Percentiles rank a stretch among this genome's conserved stretches.
Conservation (phyloP, 92 coral and sea anemone species). For the Scolanthus callimorphus region DNA sequence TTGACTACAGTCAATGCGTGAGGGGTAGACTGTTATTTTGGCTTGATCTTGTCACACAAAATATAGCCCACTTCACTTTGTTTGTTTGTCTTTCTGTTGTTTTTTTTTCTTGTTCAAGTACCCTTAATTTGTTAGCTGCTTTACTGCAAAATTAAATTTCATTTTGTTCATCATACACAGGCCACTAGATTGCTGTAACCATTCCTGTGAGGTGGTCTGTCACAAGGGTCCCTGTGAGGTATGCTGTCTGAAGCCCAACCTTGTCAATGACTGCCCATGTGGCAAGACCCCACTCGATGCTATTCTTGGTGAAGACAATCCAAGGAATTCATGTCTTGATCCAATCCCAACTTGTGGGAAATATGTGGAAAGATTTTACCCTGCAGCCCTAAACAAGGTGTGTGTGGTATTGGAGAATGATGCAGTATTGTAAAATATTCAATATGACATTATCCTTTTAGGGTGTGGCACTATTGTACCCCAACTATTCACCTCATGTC, state of each 20-base stretch:
- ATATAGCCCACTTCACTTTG: too few relatives aligned
- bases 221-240: slow-evolving; percentile 61
- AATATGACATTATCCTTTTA: too few relatives aligned
- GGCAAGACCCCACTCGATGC: slow-evolving; percentile 64
- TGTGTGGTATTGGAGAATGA: too few relatives aligned
- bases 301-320: slow-evolving; percentile 52
- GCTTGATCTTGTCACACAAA: too few relatives aligned
- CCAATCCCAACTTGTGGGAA: slow-evolving; percentile 79
- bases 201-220: slow-evolving; percentile 70
- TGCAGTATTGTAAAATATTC: too few relatives aligned
- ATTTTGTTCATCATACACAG: too few relatives aligned
- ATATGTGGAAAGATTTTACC: slow-evolving; percentile 67
- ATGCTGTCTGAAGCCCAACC: slow-evolving; percentile 73
- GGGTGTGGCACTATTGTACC: too few relatives aligned
- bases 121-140: too few relatives aligned
- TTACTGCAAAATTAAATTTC: too few relatives aligned
- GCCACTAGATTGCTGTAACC: slow-evolving; percentile 91
- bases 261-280: slow-evolving; percentile 80
- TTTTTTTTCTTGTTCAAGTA: too few relatives aligned
- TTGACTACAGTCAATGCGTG: not conserved
- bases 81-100: too few relatives aligned
- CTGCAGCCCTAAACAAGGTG: slow-evolving; percentile 54
- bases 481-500: too few relatives aligned
- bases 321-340: slow-evolving; percentile 76
- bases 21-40: not conserved